Evolutionary conservation across 2,113 vertebrate genomes (phyloP), one percentile per base, ranked within the genome.

Genomic region (Perca schrenkii): DNA sequence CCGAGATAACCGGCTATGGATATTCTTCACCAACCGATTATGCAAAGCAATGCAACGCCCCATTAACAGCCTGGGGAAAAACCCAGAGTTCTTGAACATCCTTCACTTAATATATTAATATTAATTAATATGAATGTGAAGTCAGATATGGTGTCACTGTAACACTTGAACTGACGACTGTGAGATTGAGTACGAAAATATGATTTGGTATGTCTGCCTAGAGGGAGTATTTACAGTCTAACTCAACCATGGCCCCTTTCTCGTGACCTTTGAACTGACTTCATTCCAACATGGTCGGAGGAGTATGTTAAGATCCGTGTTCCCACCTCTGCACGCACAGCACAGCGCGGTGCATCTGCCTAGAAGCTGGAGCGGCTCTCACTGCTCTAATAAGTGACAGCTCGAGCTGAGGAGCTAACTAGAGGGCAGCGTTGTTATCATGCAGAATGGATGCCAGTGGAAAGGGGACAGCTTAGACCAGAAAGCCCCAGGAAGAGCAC

Each of bases 401-500:
- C 67, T 75, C 47, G 16, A 71, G 68, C 65, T 53, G 75, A 46
- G 66, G 72, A 62, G 65, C 13, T 19, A 58, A 86, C 40, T 4
- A 53, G 54, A 57, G 75, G 52, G 31, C 77, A 28, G 67, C 49
- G 60, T 74, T 88, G 75, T 91, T 83, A 86, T 80, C 79, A n/a
- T 75, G 69, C 47, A 69, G 57, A 74, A 47, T 43, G 25, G 25
- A 69, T 60, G 83, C 60, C 90, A 80, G 67, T 21, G 74, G 73
- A 66, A 80, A 74, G 53, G 60, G 66, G 64, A 89, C 93, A 88
- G 83, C 83, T 92, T 91, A 91, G 79, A 85, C 86, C 79, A 81
- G 63, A 88, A 80, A 88, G 67, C 74, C 74, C 75, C 61, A 22
- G 58, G 4, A 54, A 81, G 31, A 68, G 53, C 31, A 63, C n/a